Base-by-base conservation (phyloP, 2,113 vertebrate genomes). In the Microcebus murinus region DNA sequence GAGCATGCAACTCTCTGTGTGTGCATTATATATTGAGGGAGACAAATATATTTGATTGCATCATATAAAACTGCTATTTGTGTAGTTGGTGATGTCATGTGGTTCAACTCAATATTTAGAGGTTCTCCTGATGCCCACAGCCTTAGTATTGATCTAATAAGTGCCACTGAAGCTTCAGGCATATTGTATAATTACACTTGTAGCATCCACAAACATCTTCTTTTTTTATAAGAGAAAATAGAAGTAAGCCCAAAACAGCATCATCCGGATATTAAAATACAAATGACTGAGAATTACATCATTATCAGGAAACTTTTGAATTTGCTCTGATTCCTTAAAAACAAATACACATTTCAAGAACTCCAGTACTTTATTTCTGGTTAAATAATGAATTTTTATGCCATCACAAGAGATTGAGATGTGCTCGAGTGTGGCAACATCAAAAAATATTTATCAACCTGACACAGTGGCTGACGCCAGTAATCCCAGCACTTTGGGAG, bases 1-100 rank as follows among this genome's bases (percentile, higher is more conserved):
- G 34, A 39, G 31, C 48, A 20, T 90, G 17, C 7, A 73, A 45
- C 23, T 52, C 65, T 95, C 1, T 90, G 12, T 67, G 8, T 84
- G 48, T 67, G 39, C 39, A 52, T 50, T 59, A 61, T 59, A 61
- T 18, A 93, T 20, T 74, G 20, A 57, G 31, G 39, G 17, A 96
- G 29, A 89, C 9, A 73, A 23, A 74, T 93, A 7, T 42, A 61
- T 83, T 91, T 36, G 12, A 12, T 20, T 73, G 65, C 81, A 65
- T 91, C 82, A 63, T 55, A 65, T 91, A 74, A 83, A 87, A 77
- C 48, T 83, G n/a, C n/a, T 31, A 50, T 82, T 91, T 94, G n/a
- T 31, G 9, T 74, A 74, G 67, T 61, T 90, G 39, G 39, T 34
- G 55, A n/a, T 68, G 80, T 90, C 14, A 15, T 86, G 3, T 68